Conservation (phyloP, 2,113 vertebrate species). For the Gymnarchus niloticus region DNA sequence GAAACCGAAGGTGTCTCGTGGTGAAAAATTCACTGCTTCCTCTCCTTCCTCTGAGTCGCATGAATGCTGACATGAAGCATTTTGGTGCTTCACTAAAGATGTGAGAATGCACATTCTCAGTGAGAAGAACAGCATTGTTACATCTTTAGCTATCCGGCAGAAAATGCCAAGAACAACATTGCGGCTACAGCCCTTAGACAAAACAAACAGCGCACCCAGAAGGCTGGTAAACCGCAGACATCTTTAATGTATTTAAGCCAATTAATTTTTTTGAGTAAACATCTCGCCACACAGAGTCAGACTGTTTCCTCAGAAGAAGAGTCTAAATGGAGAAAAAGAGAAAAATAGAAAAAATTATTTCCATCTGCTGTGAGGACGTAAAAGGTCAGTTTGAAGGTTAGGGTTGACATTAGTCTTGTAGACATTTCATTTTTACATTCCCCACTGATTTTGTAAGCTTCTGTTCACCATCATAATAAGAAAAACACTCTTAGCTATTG, state of each 20-base stretch:
- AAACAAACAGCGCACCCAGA: constrained; percentile 30
- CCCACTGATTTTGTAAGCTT: not conserved
- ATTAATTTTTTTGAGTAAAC: constrained; percentile 7
- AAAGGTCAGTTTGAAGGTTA: not conserved
- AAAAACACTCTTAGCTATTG: not conserved
- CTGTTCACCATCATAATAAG: not conserved
- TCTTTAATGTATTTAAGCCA: constrained; percentile 21
- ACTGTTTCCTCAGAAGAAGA: not conserved
- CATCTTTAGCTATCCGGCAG: constrained; percentile 48
- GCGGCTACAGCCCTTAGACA: constrained; percentile 51
- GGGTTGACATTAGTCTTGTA: not conserved
- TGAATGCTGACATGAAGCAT: constrained; percentile 47
- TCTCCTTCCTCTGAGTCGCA: constrained; percentile 54
- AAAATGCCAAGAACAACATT: constrained; percentile 61
- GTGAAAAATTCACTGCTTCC: constrained; percentile 43
- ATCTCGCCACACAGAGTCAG: not conserved
- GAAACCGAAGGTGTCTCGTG: constrained; percentile 43
- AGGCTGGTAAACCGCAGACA: constrained; percentile 55
- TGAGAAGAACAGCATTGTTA: constrained; percentile 54
- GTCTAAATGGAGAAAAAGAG: not conserved
- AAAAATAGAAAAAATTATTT: not conserved
- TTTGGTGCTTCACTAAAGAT: constrained; percentile 56
- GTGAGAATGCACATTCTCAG: constrained; percentile 28
- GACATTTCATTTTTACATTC: constrained; percentile 1
- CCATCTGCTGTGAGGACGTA: not conserved